Evolutionary conservation across 2,888 invertebrate genomes (phyloP).

Genomic region (Caenorhabditis becei): DNA sequence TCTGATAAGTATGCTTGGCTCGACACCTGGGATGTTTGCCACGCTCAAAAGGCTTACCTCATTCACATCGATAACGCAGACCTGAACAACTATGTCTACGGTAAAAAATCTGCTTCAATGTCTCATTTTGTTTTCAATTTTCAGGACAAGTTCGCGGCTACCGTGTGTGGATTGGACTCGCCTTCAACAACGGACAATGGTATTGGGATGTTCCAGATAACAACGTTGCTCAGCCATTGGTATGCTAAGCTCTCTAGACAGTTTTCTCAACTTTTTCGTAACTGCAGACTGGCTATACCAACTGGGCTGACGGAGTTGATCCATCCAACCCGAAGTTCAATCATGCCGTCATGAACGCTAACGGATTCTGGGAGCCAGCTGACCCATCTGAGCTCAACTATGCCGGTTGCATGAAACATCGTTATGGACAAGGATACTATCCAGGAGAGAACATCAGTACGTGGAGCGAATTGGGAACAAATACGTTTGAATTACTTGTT

Average conservation of each 20-base stretch:
- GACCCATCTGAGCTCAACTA: conserved; percentile 41
- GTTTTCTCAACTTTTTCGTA: neutral
- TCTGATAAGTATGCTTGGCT: conserved; percentile 36
- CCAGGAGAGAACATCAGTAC: conserved; percentile 65
- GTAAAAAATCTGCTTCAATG: conserved; percentile 49
- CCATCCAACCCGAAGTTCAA: conserved; percentile 51
- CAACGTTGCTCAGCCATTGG: conserved; percentile 57
- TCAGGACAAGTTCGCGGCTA: conserved; percentile 49
- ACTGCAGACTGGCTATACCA: conserved; percentile 61
- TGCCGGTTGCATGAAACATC: conserved; percentile 70
- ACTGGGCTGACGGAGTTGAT: conserved; percentile 66
- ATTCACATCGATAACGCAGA: conserved; percentile 63
- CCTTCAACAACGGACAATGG: conserved; percentile 62
- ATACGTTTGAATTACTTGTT: neutral
- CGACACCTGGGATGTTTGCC: conserved; percentile 60
- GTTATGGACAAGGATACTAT: conserved; percentile 69
- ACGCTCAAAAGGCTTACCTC: conserved; percentile 51
- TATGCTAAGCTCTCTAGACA: conserved; percentile 3
- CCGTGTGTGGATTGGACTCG: conserved; percentile 68
- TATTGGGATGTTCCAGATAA: conserved; percentile 71
- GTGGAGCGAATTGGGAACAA: conserved; percentile 3
- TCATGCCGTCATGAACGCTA: conserved; percentile 67
- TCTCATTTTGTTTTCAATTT: conserved; percentile 9
- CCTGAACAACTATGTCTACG: conserved; percentile 51
- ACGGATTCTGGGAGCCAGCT: conserved; percentile 68